A percentile compares a stretch with the other conserved stretches of the same genome.
Conservation (phyloP, 2,797 vertebrate genomes). For the Coilia nasus region DNA sequence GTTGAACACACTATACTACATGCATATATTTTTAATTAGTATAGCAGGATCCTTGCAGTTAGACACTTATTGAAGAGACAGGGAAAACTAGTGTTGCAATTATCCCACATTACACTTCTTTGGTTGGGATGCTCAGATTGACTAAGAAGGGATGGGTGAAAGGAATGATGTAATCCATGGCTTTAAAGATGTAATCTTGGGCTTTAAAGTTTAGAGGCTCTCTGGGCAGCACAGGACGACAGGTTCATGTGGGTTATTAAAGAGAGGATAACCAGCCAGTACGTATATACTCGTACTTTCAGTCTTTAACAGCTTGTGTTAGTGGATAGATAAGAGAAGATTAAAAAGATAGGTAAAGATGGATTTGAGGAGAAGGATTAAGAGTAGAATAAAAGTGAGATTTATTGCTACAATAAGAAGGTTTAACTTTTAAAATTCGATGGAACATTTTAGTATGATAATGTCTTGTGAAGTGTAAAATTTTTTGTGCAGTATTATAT, state of each 20-base stretch:
- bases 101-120: too few species aligned
- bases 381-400: neutral
- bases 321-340: slow-evolving; percentile 31
- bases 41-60: too few species aligned
- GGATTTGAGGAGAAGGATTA: neutral
- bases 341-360: neutral
- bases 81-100: too few species aligned
- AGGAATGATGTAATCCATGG: slow-evolving; percentile 37
- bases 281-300: slow-evolving; percentile 68
- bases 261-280: slow-evolving; percentile 68
- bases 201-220: slow-evolving; percentile 65
- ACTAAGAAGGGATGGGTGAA: neutral
- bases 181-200: slow-evolving; percentile 61
- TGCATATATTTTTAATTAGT: too few species aligned
- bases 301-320: slow-evolving; percentile 70
- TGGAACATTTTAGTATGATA: too few species aligned
- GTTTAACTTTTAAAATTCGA: too few species aligned
- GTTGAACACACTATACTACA: too few species aligned
- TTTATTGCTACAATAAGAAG: too few species aligned
- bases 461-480: too few species aligned
- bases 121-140: neutral
- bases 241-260: slow-evolving; percentile 73
- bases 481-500: too few species aligned
- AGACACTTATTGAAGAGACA: too few species aligned
- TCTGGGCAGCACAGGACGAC: slow-evolving; percentile 71